Base-by-base conservation (phyloP, 1,140 invertebrate genomes). In the Schlechtendalia chinensis region DNA sequence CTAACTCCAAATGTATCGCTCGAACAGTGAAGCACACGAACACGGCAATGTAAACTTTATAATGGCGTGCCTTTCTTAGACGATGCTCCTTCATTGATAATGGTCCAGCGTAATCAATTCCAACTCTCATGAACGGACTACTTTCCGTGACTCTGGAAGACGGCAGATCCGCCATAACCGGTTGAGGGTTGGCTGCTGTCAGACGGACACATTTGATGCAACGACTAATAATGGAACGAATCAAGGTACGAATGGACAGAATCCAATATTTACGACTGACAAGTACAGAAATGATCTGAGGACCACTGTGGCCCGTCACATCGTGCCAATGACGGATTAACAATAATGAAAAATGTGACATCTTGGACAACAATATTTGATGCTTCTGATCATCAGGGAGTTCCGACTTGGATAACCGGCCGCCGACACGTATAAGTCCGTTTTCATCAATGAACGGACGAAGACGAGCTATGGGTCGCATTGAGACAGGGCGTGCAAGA, bases 1-100 rank as follows among this genome's bases (percentile, higher is more conserved):
- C 86, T 0, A 86, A 27, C 81, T 88, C 86, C 14, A 88, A 81
- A 81, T 87, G 86, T 32, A 87, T 74, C 5, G 85, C 86, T 65
- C 84, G 84, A 1, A 85, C 86, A 0, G 82, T 53, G 16, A 87
- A 84, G 69, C 86, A 88, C 5, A 87, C 84, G 80, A 88, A 88
- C 11, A 88, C 1, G 17, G 82, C 83, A 17, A 87, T 71, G 80
- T 87, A 88, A 0, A 82, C 83, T 81, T 88, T 88, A 12, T 82
- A 29, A n/a, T 69, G 69, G 10, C 82, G 82, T 29, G 81, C 79
- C 29, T 84, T 83, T 16, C 84, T 80, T 19, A 82, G 54, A 22
- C 81, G 82, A 53, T 81, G 69, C 12, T 81, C 81, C 82, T 84
- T 86, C 6, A 86, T 83, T 0, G 82, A 22, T 29, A 88, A 84